Percentiles rank a stretch among this genome's conserved stretches.
Evolutionary conservation across 2,113 vertebrate genomes (phyloP).

Genomic region (Candoia aspera): DNA sequence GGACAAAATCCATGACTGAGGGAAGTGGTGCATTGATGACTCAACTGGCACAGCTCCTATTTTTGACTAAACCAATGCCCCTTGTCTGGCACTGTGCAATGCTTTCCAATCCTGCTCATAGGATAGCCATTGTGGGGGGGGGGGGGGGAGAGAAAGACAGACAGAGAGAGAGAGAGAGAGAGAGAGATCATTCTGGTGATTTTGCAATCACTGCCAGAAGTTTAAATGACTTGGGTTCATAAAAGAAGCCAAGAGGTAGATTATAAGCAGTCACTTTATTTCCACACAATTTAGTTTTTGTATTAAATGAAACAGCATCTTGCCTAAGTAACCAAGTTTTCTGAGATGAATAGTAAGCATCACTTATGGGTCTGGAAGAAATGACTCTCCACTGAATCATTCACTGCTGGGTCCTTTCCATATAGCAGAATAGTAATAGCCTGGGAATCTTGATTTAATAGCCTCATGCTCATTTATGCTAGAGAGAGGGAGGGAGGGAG

Average conservation of each 20-base stretch:
- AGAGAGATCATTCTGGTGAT: neutral
- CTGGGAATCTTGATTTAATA: neutral
- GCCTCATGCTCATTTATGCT: neutral
- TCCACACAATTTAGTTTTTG: neutral
- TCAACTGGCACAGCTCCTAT: neutral
- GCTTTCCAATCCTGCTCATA: neutral
- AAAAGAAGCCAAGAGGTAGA: neutral
- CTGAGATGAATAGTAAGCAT: neutral
- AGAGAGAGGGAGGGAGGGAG: neutral
- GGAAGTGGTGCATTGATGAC: constrained; percentile 4
- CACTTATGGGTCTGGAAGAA: neutral
- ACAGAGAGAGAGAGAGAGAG: neutral
- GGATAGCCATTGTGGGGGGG: neutral
- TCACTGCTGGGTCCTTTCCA: neutral
- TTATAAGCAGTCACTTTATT: neutral
- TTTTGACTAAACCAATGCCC: neutral
- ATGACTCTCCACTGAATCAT: neutral
- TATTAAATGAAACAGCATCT: neutral
- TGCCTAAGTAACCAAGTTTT: neutral
- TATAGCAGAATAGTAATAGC: neutral
- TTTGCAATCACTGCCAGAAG: neutral
- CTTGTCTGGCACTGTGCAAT: accelerated
- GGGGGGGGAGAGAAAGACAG: neutral
- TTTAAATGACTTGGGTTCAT: neutral
- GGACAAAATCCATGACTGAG: neutral